Evolutionary conservation across 1,140 invertebrate species (phyloP).

Genomic region (Anthonomus grandis): DNA sequence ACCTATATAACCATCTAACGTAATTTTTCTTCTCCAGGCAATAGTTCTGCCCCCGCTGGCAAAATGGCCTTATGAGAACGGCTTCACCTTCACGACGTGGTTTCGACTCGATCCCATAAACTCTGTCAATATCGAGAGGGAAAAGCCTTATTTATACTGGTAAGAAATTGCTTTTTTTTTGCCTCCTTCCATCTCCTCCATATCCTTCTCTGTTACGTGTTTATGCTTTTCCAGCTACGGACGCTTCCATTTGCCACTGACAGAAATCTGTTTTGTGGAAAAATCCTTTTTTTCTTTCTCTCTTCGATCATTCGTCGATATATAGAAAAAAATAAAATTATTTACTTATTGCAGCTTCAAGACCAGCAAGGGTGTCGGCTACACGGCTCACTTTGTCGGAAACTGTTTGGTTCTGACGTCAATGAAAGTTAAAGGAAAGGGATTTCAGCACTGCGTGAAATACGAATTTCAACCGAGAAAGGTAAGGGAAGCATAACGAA

Average conservation of each 20-base stretch:
- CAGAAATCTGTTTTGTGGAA: conserved; percentile 2
- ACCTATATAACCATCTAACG: too few relatives aligned
- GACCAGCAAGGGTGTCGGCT: conserved; percentile 98
- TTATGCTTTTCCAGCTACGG: conserved; percentile 10
- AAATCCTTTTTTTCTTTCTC: not conserved
- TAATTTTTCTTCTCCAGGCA: conserved; percentile 62
- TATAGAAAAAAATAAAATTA: not conserved
- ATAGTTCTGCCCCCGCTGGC: conserved; percentile 94
- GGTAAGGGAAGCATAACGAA: too few relatives aligned
- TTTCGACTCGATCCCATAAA: conserved; percentile 97
- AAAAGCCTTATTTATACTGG: conserved; percentile 98
- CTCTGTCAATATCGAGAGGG: conserved; percentile 96
- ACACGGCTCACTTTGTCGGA: conserved; percentile 98
- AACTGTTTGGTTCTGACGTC: conserved; percentile 97
- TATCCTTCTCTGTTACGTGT: too few relatives aligned
- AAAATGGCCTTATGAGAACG: conserved; percentile 97
- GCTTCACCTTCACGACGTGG: conserved; percentile 99
- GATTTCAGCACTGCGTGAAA: conserved; percentile 99
- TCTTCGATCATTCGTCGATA: not conserved
- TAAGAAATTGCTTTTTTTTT: conserved; percentile 54
- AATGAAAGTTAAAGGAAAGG: conserved; percentile 99
- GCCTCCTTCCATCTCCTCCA: conserved; percentile 1
- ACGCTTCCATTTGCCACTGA: too few relatives aligned
- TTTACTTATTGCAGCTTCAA: conserved; percentile 80
- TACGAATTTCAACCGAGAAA: conserved; percentile 98